A percentile compares a stretch with the other conserved stretches of the same genome.
Conservation (phyloP, 2,113 vertebrate species). For the Apteryx owenii region DNA sequence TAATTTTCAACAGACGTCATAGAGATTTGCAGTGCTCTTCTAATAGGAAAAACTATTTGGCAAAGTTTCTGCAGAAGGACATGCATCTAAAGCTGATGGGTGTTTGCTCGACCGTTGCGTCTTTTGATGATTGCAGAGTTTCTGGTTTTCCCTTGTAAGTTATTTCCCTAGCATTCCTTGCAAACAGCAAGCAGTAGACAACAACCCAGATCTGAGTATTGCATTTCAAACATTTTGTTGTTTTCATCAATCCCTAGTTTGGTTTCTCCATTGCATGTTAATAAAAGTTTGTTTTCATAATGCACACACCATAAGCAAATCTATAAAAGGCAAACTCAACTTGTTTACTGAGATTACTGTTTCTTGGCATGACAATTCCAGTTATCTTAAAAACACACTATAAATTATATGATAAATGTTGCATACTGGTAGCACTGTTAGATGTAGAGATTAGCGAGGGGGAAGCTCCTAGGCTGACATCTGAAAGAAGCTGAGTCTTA, state of each 20-base stretch:
- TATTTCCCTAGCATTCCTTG: background rate
- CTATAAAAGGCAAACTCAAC: background rate
- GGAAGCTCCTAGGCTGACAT: background rate
- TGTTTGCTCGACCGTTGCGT: background rate
- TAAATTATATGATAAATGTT: background rate
- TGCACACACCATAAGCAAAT: background rate
- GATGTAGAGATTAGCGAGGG: background rate
- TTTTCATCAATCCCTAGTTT: background rate
- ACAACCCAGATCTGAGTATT: background rate
- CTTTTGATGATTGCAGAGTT: background rate
- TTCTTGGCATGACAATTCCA: background rate
- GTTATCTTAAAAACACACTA: background rate
- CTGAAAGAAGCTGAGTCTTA: conserved; percentile 1
- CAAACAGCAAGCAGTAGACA: background rate
- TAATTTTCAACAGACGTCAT: background rate
- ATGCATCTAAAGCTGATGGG: background rate
- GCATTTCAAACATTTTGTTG: background rate
- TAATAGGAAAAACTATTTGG: background rate
- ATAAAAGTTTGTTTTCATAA: background rate
- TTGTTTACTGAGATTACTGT: background rate
- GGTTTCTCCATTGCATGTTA: background rate
- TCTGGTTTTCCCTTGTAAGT: background rate
- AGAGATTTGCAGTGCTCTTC: background rate
- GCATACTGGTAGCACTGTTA: background rate
- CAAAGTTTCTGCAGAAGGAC: background rate